These are phyloP conservation scores for Cosmorhoe ocellata DNA, from an alignment of 2,888 invertebrate genomes.

Conservation along the genomic window DNA sequence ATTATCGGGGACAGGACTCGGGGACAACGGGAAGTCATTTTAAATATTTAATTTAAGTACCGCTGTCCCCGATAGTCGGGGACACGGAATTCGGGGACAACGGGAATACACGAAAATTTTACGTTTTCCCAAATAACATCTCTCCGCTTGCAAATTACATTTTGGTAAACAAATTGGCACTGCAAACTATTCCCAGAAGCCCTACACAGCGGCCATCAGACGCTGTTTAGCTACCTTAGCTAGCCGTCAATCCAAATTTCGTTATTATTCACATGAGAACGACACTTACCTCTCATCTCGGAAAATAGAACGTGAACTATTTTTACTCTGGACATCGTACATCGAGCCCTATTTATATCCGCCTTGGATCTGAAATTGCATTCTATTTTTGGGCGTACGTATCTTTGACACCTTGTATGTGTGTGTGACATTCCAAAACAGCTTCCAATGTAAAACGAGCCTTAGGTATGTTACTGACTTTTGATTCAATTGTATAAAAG, in stretches of 20 bases:
- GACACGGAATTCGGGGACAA: too few species aligned
- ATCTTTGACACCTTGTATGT: slow-evolving; percentile 32
- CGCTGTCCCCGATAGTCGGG: too few species aligned
- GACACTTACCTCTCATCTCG: slow-evolving; percentile 19
- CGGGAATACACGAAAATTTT: too few species aligned
- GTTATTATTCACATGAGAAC: slow-evolving; percentile 14
- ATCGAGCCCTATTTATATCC: slow-evolving; percentile 47
- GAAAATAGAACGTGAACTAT: slow-evolving; percentile 40
- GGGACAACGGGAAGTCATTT: too few species aligned
- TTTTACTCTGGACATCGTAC: slow-evolving; percentile 38
- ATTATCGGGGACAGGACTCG: too few species aligned
- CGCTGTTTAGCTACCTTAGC: background rate
- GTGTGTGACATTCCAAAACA: slow-evolving; percentile 2
- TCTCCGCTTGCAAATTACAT: too few species aligned
- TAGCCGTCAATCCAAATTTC: slow-evolving; percentile 12
- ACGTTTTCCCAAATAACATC: too few species aligned
- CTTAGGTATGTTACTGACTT: background rate
- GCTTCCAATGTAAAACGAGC: background rate
- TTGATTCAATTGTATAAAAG: slow-evolving; percentile 2
- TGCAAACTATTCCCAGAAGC: slow-evolving; percentile 6
- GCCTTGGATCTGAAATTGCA: slow-evolving; percentile 42
- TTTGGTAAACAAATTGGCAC: too few species aligned
- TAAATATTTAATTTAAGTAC: too few species aligned
- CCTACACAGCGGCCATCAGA: slow-evolving; percentile 3
- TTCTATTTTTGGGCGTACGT: slow-evolving; percentile 52